Percentiles rank a stretch among this genome's conserved stretches.
Evolutionary conservation across 1,140 invertebrate genomes (phyloP).

Genomic region (Diachasmimorpha longicaudata): DNA sequence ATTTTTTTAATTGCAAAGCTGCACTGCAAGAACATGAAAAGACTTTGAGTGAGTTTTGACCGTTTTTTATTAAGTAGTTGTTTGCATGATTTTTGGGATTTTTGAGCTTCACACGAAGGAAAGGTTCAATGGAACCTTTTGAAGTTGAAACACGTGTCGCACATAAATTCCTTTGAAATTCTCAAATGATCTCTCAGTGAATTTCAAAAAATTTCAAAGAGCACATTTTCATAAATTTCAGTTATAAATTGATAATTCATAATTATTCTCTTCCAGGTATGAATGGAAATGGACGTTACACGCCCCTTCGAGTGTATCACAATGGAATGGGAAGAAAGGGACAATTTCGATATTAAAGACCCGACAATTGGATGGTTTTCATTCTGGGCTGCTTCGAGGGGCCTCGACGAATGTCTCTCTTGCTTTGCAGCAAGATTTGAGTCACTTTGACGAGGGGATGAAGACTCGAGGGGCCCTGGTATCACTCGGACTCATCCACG

Average conservation of each 20-base stretch:
- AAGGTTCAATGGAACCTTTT: not conserved
- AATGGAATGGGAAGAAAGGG: constrained; percentile 78
- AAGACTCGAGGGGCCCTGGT: not conserved
- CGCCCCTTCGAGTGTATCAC: constrained; percentile 78
- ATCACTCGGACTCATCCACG: not conserved
- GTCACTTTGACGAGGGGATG: not conserved
- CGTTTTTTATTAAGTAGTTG: not conserved
- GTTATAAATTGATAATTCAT: not conserved
- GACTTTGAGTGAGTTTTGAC: constrained; percentile 38
- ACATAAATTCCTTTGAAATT: no score
- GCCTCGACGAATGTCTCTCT: constrained; percentile 8
- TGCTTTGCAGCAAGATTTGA: not conserved
- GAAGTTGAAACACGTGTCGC: not conserved
- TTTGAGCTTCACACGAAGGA: constrained; percentile 3
- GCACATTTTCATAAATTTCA: no score
- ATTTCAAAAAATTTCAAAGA: no score
- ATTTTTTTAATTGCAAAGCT: constrained; percentile 35
- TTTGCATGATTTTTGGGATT: constrained; percentile 19
- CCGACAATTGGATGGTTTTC: not conserved
- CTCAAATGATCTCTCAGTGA: not conserved
- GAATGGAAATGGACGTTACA: constrained; percentile 76
- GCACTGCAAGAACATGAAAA: constrained; percentile 42
- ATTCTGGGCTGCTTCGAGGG: not conserved
- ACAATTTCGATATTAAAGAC: constrained; percentile 75
- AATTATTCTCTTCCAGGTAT: constrained; percentile 59